Evolutionary conservation across 2,797 vertebrate species (phyloP), one percentile per base, ranked within the genome.

Genomic region (Pseudochromis fuscus): DNA sequence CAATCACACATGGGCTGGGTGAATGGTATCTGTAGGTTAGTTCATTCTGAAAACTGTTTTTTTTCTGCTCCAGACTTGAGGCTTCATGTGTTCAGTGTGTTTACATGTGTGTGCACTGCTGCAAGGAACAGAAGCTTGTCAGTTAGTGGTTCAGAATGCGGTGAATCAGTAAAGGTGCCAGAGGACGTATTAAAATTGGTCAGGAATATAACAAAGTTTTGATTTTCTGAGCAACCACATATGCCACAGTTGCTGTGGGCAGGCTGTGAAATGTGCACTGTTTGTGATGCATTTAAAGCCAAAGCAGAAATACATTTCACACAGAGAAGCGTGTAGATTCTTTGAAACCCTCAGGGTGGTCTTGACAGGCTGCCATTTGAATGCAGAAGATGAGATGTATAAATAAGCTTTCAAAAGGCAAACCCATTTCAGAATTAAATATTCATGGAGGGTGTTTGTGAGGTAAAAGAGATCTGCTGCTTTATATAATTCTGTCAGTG

Each of bases 221-320:
- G 69, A 73, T 65, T 86, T 56, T 69, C 63, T 78, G 72, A 84
- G 62, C 76, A 67, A 79, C 67, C 82, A 77, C 77, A 58, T 69
- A 77, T 72, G 67, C 63, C 71, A 66, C 56, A 40, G 78, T 65
- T 25, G 73, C 82, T 88, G 53, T 66, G 67, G 82, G 81, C 82
- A 35, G 46, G 40, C 66, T 75, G 48, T 68, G 75, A 73, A 89
- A 72, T 82, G 73, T 86, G 67, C 61, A 19, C 72, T 63, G 67
- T 66, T 67, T 77, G 51, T 83, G 74, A 73, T 86, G 73, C 77
- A 56, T 77, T 89, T 82, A 81, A 77, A 78, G 66, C 58, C 71
- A 59, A 37, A 65, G 63, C 72, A 73, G 68, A 83, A 82, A 77
- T 79, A 28, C 50, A 80, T 89, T 83, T 87, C 67, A 73, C 68